phyloP scores from a whole-genome alignment of 2,888 invertebrate species.

The Alloplasta piceator region DNA sequence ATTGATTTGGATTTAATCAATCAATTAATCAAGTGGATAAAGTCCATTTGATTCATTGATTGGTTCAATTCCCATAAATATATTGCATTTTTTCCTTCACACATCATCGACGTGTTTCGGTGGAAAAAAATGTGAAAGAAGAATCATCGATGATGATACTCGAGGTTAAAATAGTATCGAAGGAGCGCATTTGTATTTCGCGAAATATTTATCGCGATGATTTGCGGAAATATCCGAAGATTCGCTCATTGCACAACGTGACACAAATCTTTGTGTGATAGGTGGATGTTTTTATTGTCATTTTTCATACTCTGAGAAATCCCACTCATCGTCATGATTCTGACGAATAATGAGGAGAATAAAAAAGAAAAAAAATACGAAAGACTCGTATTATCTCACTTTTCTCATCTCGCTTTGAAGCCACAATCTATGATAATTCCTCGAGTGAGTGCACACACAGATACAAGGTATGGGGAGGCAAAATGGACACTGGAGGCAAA shows the following conservation, averaged over 20 bases:
- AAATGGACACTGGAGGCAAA: too few relatives aligned
- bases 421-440: constrained; percentile 52
- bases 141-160: too few relatives aligned
- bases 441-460: constrained; percentile 4
- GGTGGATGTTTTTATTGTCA: constrained; percentile 23
- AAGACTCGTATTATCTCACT: constrained; percentile 48
- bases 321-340: constrained; percentile 30
- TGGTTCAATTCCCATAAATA: too few relatives aligned
- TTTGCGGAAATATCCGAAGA: constrained; percentile 15
- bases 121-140: too few relatives aligned
- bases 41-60: too few relatives aligned
- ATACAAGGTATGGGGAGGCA: not conserved
- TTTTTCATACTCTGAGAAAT: constrained; percentile 18
- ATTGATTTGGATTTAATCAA: too few relatives aligned
- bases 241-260: constrained; percentile 3
- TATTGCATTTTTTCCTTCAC: too few relatives aligned
- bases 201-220: not conserved
- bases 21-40: too few relatives aligned
- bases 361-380: constrained; percentile 23
- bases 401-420: constrained; percentile 39
- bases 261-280: constrained; percentile 11
- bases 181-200: too few relatives aligned
- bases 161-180: too few relatives aligned
- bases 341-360: constrained; percentile 23
- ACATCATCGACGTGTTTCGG: too few relatives aligned